phyloP scores from a whole-genome alignment of 2,113 vertebrate genomes.

The Brienomyrus brachyistius region DNA sequence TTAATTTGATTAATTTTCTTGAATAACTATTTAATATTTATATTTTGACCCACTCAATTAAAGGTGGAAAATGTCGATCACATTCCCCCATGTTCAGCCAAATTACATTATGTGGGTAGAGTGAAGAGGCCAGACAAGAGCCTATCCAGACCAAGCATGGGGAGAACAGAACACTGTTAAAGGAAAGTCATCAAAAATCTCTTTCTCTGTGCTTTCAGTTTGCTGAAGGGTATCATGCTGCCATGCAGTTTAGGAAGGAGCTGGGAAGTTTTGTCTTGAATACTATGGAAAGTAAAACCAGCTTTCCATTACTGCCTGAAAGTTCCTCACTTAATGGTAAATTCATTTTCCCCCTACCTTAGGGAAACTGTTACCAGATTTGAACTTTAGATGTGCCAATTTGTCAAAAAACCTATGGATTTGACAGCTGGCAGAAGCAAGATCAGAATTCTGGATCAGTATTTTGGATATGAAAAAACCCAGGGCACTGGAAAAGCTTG shows the following conservation, averaged over 20 bases:
- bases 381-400: background rate
- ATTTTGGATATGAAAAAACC: background rate
- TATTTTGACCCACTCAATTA: conserved; percentile 29
- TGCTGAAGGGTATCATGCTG: background rate
- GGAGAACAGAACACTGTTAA: background rate
- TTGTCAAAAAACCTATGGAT: background rate
- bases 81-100: background rate
- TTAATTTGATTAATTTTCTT: conserved; percentile 16
- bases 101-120: background rate
- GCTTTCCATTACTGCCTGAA: background rate
- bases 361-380: background rate
- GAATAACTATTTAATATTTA: background rate
- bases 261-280: background rate
- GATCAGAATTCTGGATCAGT: background rate
- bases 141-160: background rate
- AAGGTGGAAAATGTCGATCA: background rate
- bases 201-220: background rate
- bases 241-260: background rate
- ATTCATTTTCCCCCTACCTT: background rate
- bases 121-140: background rate
- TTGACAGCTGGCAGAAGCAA: background rate
- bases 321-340: background rate
- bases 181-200: background rate
- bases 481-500: background rate
- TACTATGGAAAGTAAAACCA: background rate